phyloP scores from a whole-genome alignment of 2,113 vertebrate genomes.

The Chionis minor region DNA sequence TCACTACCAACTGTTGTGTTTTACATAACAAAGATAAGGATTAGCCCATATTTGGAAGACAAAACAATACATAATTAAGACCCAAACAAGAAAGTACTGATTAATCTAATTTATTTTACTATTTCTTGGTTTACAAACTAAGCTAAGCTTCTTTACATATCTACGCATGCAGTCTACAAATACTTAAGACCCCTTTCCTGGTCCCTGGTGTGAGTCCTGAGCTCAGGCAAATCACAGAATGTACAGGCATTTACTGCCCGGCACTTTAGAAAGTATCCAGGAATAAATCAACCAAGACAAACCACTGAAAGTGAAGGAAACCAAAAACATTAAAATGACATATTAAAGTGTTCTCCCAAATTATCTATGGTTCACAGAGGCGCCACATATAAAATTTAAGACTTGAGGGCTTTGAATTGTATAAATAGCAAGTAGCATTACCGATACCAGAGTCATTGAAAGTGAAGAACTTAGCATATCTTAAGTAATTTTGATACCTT shows the following conservation, averaged over 20 bases:
- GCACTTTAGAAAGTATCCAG: background rate
- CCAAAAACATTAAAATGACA: slow-evolving; percentile 17
- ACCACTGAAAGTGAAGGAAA: background rate
- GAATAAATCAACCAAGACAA: slow-evolving; percentile 35
- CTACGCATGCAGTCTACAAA: background rate
- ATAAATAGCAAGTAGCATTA: background rate
- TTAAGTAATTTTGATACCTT: background rate
- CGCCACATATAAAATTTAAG: slow-evolving; percentile 22
- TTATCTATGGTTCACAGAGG: slow-evolving; percentile 18
- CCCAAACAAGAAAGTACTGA: background rate
- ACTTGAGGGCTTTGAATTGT: background rate
- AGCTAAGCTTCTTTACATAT: background rate
- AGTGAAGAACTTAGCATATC: background rate
- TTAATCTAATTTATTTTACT: background rate
- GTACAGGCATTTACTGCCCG: background rate
- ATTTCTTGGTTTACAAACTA: slow-evolving; percentile 10
- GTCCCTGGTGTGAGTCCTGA: background rate
- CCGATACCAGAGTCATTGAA: background rate
- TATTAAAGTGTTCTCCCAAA: slow-evolving; percentile 18
- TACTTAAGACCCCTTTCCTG: background rate
- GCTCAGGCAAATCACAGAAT: background rate
- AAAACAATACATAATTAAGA: background rate
- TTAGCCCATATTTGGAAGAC: background rate
- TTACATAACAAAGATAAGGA: background rate
- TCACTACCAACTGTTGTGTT: background rate